A percentile compares a stretch with the other conserved stretches of the same genome.
Conservation (phyloP, 2,113 vertebrate species). For the Amphiprion percula region DNA sequence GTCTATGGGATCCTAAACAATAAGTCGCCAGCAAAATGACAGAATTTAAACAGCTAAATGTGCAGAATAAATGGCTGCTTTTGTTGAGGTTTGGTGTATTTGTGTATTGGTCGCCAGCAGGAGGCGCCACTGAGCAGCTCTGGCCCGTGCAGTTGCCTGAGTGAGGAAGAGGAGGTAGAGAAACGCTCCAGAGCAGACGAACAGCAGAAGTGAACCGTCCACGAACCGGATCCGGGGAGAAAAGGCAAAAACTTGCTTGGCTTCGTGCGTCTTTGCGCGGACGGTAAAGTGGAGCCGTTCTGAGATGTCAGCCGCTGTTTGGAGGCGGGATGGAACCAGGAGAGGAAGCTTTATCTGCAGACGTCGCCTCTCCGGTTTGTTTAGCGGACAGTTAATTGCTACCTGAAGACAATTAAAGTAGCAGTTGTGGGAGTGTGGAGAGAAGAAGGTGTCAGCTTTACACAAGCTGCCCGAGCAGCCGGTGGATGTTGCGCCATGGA, state of each 20-base stretch:
- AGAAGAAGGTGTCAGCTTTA: slow-evolving; percentile 37
- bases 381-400: slow-evolving; percentile 43
- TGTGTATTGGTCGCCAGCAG: slow-evolving; percentile 47
- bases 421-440: background rate
- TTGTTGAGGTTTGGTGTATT: too few species aligned
- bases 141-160: slow-evolving; percentile 18
- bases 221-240: background rate
- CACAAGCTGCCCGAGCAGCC: slow-evolving; percentile 43
- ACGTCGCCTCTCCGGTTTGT: slow-evolving; percentile 11
- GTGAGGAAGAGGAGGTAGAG: slow-evolving; percentile 3
- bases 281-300: slow-evolving; percentile 4
- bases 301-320: slow-evolving; percentile 45
- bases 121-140: slow-evolving; percentile 68
- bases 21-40: too few species aligned
- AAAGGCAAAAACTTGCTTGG: background rate
- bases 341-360: slow-evolving; percentile 13
- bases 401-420: slow-evolving; percentile 48
- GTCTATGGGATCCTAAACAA: too few species aligned
- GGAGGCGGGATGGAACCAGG: slow-evolving; percentile 38
- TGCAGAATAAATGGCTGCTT: too few species aligned
- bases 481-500: slow-evolving; percentile 82
- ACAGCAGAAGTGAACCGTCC: background rate
- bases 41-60: too few species aligned
- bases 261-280: too few species aligned
- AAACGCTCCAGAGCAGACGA: background rate